Evolutionary conservation across 2,113 vertebrate genomes (phyloP).

Genomic region (Vicugna pacos): DNA sequence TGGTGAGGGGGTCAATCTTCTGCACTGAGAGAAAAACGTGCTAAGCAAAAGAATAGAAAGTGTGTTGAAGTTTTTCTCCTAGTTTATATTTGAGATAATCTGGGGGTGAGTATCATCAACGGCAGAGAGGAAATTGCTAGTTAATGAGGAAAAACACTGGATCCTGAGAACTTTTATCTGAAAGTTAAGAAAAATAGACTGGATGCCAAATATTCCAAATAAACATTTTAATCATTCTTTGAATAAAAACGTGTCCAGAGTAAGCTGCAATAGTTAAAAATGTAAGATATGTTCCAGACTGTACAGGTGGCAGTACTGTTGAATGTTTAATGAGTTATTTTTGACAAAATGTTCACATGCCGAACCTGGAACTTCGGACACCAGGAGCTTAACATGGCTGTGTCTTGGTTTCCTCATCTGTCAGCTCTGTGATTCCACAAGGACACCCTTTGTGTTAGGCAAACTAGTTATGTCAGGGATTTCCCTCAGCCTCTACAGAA

Average conservation of each 20-base stretch:
- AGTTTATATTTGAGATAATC: background rate
- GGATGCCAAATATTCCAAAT: background rate
- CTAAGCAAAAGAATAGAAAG: background rate
- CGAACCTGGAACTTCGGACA: background rate
- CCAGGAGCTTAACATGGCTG: background rate
- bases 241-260: background rate
- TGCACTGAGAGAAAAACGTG: background rate
- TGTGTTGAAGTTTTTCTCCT: background rate
- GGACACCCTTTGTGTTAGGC: background rate
- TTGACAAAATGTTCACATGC: background rate
- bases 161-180: background rate
- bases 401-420: background rate
- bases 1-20: background rate
- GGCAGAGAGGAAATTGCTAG: background rate
- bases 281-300: background rate
- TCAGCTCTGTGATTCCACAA: background rate
- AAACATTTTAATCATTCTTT: background rate
- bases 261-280: background rate
- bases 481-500: background rate
- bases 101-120: background rate
- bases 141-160: constrained; percentile 14
- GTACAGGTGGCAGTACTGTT: background rate
- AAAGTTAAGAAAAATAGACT: background rate
- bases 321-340: background rate
- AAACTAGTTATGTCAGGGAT: background rate